Conservation (phyloP, 2,113 vertebrate species). For the Lagenorhynchus albirostris region DNA sequence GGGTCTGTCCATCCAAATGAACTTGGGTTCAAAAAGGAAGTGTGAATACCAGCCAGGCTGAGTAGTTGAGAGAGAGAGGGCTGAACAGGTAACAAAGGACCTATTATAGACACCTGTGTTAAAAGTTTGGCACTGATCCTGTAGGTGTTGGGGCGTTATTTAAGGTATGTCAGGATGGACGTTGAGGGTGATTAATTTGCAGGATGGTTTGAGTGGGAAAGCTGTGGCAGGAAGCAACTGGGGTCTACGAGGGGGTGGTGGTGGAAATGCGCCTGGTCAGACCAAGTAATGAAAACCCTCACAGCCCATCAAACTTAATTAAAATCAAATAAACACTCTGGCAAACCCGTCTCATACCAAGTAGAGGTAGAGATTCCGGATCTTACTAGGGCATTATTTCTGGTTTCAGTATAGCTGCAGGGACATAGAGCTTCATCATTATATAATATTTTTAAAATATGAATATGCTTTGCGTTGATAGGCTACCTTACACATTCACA, state of each 20-base stretch:
- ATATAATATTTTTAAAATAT: conserved; percentile 35
- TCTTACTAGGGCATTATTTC: conserved; percentile 51
- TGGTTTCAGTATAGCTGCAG: conserved; percentile 66
- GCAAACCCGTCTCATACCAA: conserved; percentile 32
- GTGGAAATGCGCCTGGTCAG: conserved; percentile 64
- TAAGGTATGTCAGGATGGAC: not conserved
- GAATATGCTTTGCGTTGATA: accelerated
- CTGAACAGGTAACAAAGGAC: not conserved
- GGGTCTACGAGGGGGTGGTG: not conserved
- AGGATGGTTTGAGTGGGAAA: not conserved
- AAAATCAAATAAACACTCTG: conserved; percentile 51
- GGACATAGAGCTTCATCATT: not conserved
- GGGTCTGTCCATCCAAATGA: not conserved
- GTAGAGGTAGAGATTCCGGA: conserved; percentile 52
- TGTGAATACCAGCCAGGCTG: not conserved
- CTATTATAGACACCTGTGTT: not conserved
- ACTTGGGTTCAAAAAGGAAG: not conserved
- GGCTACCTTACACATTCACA: not conserved
- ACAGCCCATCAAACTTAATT: conserved; percentile 63
- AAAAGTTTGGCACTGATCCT: not conserved
- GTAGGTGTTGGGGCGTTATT: not conserved
- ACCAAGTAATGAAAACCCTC: conserved; percentile 74
- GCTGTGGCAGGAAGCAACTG: not conserved
- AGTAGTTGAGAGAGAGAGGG: not conserved
- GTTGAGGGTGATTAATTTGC: not conserved